A percentile compares a stretch with the other conserved stretches of the same genome.
Conservation (phyloP, 2,797 vertebrate genomes). For the Coranthus polyacanthus region DNA sequence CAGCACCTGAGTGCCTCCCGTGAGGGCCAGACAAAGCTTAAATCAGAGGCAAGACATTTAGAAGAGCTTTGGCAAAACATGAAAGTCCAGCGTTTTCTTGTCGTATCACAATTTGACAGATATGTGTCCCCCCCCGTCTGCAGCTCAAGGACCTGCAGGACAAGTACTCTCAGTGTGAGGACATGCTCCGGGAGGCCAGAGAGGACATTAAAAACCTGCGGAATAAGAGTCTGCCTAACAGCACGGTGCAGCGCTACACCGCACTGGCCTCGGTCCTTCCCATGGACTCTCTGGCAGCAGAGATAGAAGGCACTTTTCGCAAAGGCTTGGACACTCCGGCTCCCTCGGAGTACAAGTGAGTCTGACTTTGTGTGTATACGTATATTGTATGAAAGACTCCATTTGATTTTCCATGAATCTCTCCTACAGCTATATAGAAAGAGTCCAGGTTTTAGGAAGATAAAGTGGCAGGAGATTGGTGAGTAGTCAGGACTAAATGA, state of each 20-base stretch:
- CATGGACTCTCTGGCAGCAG: conserved; percentile 91
- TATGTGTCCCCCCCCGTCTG: conserved; percentile 49
- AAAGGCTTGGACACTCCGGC: conserved; percentile 87
- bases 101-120: conserved; percentile 4
- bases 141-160: conserved; percentile 90
- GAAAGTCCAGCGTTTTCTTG: background rate
- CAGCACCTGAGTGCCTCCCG: conserved; percentile 85
- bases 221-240: conserved; percentile 87
- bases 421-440: background rate
- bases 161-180: conserved; percentile 87
- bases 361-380: background rate
- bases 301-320: conserved; percentile 91
- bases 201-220: conserved; percentile 90
- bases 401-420: no score
- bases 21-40: conserved; percentile 85
- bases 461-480: no score
- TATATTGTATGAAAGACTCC: no score
- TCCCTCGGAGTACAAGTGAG: conserved; percentile 89
- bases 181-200: conserved; percentile 88
- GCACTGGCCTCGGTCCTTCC: conserved; percentile 85
- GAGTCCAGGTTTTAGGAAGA: no score
- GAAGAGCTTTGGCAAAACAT: background rate
- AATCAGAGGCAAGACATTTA: conserved; percentile 84
- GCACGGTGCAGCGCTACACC: conserved; percentile 89
- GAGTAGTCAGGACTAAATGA: background rate